Conservation (phyloP, 2,888 invertebrate genomes). For the Pachymerium ferrugineum region DNA sequence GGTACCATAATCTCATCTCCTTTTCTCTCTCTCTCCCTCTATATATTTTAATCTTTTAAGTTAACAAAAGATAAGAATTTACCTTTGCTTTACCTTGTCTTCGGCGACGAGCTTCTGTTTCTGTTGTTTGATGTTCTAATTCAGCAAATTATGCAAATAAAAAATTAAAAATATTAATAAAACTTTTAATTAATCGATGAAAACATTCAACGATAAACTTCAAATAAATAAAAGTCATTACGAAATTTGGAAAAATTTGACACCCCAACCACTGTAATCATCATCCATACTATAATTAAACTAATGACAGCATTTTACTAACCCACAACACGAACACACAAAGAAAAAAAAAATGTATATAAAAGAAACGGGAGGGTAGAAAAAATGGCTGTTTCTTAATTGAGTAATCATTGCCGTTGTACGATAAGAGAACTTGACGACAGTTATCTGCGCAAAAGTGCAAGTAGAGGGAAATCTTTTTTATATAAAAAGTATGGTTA, state of each 20-base stretch:
- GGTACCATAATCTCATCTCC: background rate
- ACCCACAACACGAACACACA: background rate
- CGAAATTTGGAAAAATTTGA: background rate
- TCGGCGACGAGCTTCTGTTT: conserved; percentile 90
- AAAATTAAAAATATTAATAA: conserved; percentile 28
- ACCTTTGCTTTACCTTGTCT: conserved; percentile 68
- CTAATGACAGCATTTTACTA: background rate
- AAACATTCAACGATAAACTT: background rate
- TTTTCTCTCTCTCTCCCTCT: background rate
- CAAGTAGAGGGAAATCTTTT: background rate
- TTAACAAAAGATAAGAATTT: background rate
- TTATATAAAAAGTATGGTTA: background rate
- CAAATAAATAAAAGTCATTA: background rate
- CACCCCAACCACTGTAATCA: background rate
- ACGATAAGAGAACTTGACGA: background rate
- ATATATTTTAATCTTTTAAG: background rate
- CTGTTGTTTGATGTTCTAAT: conserved; percentile 84
- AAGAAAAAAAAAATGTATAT: conserved; percentile 18
- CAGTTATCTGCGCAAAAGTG: background rate
- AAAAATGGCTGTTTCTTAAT: too few relatives aligned
- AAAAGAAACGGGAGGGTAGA: too few relatives aligned
- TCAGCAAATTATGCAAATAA: conserved; percentile 73
- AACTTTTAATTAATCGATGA: background rate
- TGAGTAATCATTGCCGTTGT: background rate
- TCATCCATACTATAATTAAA: conserved; percentile 16